Evolutionary conservation across 2,113 vertebrate genomes (phyloP), one percentile per base, ranked within the genome.

Genomic region (Craseonycteris thonglongyai): DNA sequence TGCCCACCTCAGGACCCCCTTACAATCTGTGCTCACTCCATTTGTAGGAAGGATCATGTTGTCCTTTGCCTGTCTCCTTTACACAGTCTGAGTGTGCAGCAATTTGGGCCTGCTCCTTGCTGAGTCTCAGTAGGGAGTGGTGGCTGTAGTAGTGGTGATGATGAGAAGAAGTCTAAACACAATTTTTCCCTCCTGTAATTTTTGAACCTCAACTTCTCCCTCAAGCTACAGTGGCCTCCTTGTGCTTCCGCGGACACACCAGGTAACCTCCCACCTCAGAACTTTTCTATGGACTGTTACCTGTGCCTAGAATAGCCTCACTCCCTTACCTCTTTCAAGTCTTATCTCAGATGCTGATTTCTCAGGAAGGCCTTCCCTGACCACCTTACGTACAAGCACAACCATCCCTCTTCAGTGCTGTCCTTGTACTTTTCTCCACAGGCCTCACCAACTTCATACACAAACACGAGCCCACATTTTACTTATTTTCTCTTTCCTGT

Each of bases 391-490:
- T 24, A 51, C 74, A 75, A 7, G 30, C 14, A 30, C 61, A 87
- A 13, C 24, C 7, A 19, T 1, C 63, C 6, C 19, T 47, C n/a
- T 45, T 42, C 38, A 3, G 0, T 0, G 0, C 7, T 13, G 13
- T 11, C 10, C 26, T 33, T 51, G 33, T 2, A 3, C 16, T 16
- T n/a, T 38, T 69, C 65, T 30, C 30, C 16, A 7, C 21, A 58
- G 63, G n/a, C 61, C 78, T 21, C 58, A 38, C 56, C 22, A 49
- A 26, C 10, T 9, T 45, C 42, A 30, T 1, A 1, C 65, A 63
- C 12, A 68, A 63, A n/a, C 45, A 63, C 24, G 12, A 6, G 5
- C 54, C 33, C n/a, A 30, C n/a, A 2, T 19, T 66, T n/a, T 16
- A 35, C 58, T 66, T 47, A 6, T 35, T 49, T 61, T 54, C 38